Conservation (phyloP, 1,140 invertebrate genomes). For the Papilio polytes region DNA sequence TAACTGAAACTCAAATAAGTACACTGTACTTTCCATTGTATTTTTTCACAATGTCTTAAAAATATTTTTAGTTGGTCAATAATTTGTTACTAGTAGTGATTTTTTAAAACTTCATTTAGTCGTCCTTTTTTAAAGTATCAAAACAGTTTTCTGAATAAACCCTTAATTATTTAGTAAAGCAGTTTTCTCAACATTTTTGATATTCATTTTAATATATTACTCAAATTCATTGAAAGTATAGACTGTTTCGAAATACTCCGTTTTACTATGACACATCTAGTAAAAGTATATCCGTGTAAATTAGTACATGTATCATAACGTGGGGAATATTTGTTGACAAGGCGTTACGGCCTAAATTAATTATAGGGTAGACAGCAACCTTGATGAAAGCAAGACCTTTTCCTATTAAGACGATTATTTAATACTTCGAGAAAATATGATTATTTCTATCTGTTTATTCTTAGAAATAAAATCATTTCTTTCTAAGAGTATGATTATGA, state of each 20-base stretch:
- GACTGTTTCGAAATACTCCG: neutral
- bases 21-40: neutral
- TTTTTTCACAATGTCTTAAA: no score
- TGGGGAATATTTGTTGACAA: conserved; percentile 23
- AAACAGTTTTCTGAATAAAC: no score
- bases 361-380: conserved; percentile 9
- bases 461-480: neutral
- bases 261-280: conserved; percentile 11
- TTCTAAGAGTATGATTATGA: neutral
- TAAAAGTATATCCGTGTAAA: neutral
- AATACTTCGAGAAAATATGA: neutral
- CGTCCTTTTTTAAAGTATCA: no score
- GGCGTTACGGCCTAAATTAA: conserved; percentile 23
- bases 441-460: neutral
- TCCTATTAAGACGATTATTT: neutral
- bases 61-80: no score
- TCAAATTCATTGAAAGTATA: neutral
- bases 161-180: no score
- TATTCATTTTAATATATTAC: neutral
- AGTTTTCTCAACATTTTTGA: neutral
- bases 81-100: no score
- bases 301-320: conserved; percentile 22
- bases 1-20: neutral
- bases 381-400: conserved; percentile 6
- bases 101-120: no score